Percentiles rank a stretch among this genome's conserved stretches.
These are phyloP conservation scores for Aspidiotus rigidus DNA, from an alignment of 2,888 invertebrate genomes.

Conservation along the genomic window DNA sequence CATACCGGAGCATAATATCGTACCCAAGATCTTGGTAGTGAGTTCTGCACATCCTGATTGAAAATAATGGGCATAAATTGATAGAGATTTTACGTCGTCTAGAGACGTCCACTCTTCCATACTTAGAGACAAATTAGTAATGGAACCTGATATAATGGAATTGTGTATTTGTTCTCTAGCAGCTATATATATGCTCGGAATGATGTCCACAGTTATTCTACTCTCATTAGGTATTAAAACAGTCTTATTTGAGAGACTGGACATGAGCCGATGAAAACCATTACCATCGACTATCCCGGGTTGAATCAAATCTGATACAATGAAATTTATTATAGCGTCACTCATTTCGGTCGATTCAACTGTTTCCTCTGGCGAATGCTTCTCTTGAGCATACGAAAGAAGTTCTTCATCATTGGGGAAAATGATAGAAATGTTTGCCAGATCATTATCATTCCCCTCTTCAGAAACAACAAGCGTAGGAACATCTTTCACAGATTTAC, in stretches of 20 bases:
- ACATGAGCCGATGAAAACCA: constrained; percentile 45
- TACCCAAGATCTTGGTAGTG: constrained; percentile 44
- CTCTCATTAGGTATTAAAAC: constrained; percentile 34
- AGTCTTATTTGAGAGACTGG: constrained; percentile 45
- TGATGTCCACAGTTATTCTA: constrained; percentile 46
- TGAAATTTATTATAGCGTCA: constrained; percentile 46
- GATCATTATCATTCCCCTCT: constrained; percentile 40
- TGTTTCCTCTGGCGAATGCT: neutral
- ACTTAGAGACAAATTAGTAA: constrained; percentile 43
- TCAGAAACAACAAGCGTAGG: constrained; percentile 44
- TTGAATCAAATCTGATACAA: constrained; percentile 45
- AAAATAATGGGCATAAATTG: constrained; percentile 39
- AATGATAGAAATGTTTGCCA: constrained; percentile 42
- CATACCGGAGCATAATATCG: constrained; percentile 44
- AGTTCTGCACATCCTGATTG: constrained; percentile 41
- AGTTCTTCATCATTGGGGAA: constrained; percentile 42
- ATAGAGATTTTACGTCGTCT: constrained; percentile 43
- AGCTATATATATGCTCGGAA: constrained; percentile 45
- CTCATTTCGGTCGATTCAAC: constrained; percentile 40
- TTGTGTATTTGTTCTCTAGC: constrained; percentile 39
- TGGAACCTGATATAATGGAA: constrained; percentile 35
- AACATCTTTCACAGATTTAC: constrained; percentile 39
- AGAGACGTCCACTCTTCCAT: constrained; percentile 46
- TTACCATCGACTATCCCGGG: constrained; percentile 46
- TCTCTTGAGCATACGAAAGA: neutral